Evolutionary conservation across 2,888 invertebrate species (phyloP).

Genomic region (Amiota communis): DNA sequence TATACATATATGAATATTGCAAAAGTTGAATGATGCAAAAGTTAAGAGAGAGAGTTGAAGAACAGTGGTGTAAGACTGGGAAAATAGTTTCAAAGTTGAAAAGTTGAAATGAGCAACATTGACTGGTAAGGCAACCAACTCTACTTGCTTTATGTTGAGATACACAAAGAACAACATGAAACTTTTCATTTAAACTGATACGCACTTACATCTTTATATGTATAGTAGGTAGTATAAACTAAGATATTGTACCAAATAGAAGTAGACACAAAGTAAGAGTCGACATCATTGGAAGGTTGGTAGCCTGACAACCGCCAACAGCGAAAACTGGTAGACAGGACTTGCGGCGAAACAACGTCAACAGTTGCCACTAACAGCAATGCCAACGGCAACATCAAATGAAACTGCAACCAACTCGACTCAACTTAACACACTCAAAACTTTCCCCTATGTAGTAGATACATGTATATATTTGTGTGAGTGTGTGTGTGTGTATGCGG

Average conservation of each 20-base stretch:
- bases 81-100: neutral
- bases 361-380: neutral
- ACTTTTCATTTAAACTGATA: constrained; percentile 28
- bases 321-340: neutral
- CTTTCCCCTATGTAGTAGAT: neutral
- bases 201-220: neutral
- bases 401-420: neutral
- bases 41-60: too few relatives aligned
- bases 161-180: constrained; percentile 9
- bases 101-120: neutral
- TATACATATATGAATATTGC: too few relatives aligned
- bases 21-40: too few relatives aligned
- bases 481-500: too few relatives aligned
- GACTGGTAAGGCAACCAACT: neutral
- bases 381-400: neutral
- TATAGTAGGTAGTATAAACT: too few relatives aligned
- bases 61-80: too few relatives aligned
- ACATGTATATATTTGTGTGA: too few relatives aligned
- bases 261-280: neutral
- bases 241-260: neutral
- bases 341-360: neutral
- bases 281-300: neutral
- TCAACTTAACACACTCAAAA: constrained; percentile 14
- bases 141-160: neutral
- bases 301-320: neutral